Base-by-base conservation (phyloP, 2,797 vertebrate species). In the Molossus molossus region DNA sequence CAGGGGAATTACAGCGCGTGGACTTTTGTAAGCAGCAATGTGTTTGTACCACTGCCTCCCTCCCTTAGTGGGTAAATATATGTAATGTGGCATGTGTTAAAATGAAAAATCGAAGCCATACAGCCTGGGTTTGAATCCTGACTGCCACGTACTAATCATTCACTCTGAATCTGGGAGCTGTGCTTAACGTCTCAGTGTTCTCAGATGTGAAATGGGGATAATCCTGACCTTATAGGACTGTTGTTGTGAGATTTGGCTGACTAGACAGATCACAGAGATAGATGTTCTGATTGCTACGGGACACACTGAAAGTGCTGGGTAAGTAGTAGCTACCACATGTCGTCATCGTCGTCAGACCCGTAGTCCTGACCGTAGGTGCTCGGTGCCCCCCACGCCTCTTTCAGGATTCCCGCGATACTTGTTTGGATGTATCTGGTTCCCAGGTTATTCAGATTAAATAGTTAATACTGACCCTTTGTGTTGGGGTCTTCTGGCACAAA, bases 221-320 rank as follows among this genome's bases (percentile, higher is more conserved):
- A 84, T 80, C 76, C 12, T 89, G 87, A 50, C 9, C 65, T 55
- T 33, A 25, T 0, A 67, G 37, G 29, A 33, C 3, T 33, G 73
- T 50, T 90, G 17, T 80, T 81, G 65, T 88, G 48, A 20, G 48
- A 85, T 81, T 77, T 94, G 27, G 84, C 3, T 77, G 83, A 73
- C n/a, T 62, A 64, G 18, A 37, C 12, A 94, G 69, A 29, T 23
- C n/a, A 45, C 14, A 33, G n/a, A 58, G n/a, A 58, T 40, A 67
- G 12, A 9, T 69, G 57, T 72, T 91, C 65, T 72, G 37, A 91
- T 85, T 37, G 18, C 58, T n/a, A 62, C 14, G 20, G 29, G 21
- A 25, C 33, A 60, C 9, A 69, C 5, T 18, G 58, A 50, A 76
- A 79, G 60, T 80, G 64, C 76, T 65, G 27, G 37, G 73, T 84